These are phyloP conservation scores for Sapayoa aenigma DNA, from an alignment of 2,113 vertebrate species.

Conservation along the genomic window DNA sequence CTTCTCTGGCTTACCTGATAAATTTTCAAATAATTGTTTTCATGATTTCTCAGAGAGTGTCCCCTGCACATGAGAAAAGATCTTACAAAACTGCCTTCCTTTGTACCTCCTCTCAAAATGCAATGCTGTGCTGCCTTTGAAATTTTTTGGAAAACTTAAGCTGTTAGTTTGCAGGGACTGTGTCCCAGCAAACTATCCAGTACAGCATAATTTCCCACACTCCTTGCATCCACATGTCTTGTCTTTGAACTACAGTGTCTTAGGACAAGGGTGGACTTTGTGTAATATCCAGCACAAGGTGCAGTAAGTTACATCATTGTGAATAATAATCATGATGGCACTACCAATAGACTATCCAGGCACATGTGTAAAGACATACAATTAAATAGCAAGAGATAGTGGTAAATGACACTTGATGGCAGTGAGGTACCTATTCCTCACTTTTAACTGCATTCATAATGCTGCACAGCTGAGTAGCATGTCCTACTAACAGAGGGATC, in stretches of 20 bases:
- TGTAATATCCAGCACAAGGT: neutral
- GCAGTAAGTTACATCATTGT: neutral
- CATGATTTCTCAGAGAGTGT: neutral
- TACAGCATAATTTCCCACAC: neutral
- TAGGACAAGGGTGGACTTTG: neutral
- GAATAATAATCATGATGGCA: neutral
- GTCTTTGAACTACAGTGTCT: neutral
- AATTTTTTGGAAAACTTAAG: neutral
- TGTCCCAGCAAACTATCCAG: neutral
- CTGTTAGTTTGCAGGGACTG: neutral
- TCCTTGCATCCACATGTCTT: neutral
- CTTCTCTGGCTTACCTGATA: neutral
- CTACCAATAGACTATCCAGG: neutral
- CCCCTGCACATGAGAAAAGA: neutral
- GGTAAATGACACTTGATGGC: neutral
- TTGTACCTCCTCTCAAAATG: neutral
- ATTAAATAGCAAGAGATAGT: neutral
- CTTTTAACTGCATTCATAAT: neutral
- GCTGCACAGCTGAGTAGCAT: neutral
- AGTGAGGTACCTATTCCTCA: neutral
- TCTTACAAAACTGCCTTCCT: neutral
- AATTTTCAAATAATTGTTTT: neutral
- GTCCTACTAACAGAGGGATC: neutral
- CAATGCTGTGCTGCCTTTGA: neutral
- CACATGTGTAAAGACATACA: neutral